phyloP scores from a whole-genome alignment of 2,797 vertebrate genomes.

The Dallia pectoralis region DNA sequence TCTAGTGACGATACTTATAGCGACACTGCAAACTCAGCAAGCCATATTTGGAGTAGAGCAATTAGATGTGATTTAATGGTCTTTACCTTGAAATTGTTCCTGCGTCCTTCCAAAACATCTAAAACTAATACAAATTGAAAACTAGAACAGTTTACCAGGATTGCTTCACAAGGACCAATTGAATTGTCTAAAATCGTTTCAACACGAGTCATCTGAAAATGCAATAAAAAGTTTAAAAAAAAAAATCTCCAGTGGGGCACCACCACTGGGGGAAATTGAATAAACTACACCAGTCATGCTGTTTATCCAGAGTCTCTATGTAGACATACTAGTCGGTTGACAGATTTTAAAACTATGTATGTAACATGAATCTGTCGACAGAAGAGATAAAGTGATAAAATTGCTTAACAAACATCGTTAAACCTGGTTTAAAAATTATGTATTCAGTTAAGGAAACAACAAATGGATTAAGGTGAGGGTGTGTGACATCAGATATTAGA shows the following conservation, averaged over 20 bases:
- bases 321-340: background rate
- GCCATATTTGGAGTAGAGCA: background rate
- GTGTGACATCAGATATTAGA: background rate
- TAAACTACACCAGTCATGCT: no score
- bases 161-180: no score
- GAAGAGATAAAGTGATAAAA: background rate
- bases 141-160: no score
- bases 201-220: no score
- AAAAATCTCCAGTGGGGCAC: no score
- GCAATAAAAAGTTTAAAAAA: no score
- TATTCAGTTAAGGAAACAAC: background rate
- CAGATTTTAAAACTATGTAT: background rate
- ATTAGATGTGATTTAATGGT: background rate
- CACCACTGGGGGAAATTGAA: no score
- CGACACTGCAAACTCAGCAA: background rate
- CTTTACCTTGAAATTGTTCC: no score
- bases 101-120: no score
- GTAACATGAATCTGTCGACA: background rate
- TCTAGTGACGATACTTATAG: background rate
- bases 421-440: background rate
- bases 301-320: no score
- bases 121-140: no score
- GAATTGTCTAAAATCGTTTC: no score
- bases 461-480: background rate
- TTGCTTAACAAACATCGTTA: background rate